Percentiles rank a stretch among this genome's conserved stretches.
Evolutionary conservation across 2,797 vertebrate genomes (phyloP).

Genomic region (Hydrophis major): DNA sequence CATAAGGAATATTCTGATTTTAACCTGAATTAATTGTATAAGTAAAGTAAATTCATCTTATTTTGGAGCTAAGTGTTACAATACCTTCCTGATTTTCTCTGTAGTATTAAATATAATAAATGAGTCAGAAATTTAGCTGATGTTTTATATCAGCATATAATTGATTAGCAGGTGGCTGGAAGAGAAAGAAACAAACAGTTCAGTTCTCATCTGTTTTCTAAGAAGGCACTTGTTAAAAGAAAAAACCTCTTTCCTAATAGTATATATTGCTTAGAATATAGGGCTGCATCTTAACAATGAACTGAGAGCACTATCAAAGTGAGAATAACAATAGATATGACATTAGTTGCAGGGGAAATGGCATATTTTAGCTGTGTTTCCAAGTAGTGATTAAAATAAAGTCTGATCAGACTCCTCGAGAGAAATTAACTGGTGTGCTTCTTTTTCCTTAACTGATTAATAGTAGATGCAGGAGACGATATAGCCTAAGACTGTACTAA

Average conservation of each 20-base stretch:
- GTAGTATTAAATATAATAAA: conserved; percentile 38
- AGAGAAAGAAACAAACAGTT: background rate
- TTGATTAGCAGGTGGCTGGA: background rate
- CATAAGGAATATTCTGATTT: conserved; percentile 33
- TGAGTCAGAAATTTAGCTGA: conserved; percentile 14
- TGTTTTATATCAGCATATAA: background rate
- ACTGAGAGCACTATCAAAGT: background rate
- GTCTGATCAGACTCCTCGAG: background rate
- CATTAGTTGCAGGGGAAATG: background rate
- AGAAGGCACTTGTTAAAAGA: background rate
- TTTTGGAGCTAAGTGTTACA: conserved; percentile 13
- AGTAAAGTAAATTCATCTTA: conserved; percentile 39
- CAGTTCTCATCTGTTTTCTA: background rate
- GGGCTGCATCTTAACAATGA: background rate
- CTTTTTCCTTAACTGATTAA: background rate
- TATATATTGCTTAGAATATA: background rate
- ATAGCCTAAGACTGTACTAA: background rate
- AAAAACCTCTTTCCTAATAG: background rate
- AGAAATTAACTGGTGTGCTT: background rate
- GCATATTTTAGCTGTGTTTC: background rate
- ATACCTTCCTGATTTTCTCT: conserved; percentile 3
- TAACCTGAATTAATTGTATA: conserved; percentile 22
- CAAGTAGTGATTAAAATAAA: background rate
- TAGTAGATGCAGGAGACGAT: background rate
- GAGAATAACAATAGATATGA: background rate